These are phyloP conservation scores for Ceyx cyanopectus DNA, from an alignment of 2,113 vertebrate species.

Conservation along the genomic window DNA sequence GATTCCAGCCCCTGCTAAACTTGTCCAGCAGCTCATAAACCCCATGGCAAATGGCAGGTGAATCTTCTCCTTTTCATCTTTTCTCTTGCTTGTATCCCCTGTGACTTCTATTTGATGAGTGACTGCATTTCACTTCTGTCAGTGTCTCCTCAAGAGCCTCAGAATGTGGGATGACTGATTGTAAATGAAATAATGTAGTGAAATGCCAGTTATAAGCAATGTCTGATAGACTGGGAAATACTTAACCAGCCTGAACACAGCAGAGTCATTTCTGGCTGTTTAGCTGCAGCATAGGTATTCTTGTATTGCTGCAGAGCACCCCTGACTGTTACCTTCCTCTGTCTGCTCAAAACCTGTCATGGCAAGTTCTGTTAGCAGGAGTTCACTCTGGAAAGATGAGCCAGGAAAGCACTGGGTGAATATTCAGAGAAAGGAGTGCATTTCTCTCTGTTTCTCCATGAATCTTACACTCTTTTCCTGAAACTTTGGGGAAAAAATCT, in stretches of 20 bases:
- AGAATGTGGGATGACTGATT: fast-evolving
- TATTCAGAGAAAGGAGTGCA: background rate
- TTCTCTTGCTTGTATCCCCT: background rate
- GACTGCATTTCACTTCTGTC: background rate
- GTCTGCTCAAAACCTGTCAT: background rate
- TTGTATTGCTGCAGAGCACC: background rate
- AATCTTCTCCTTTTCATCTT: background rate
- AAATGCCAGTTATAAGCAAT: background rate
- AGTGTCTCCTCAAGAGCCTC: background rate
- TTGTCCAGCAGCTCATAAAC: background rate
- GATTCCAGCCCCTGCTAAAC: background rate
- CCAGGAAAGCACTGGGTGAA: background rate
- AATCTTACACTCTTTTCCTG: background rate
- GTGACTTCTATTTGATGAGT: background rate
- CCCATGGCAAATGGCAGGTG: background rate
- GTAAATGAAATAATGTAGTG: background rate
- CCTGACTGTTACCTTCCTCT: background rate
- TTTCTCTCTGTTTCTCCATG: background rate
- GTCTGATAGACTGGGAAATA: background rate
- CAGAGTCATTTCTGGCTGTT: background rate
- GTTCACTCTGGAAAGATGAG: background rate
- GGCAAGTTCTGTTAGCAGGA: background rate
- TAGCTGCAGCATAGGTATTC: background rate
- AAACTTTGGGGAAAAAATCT: background rate
- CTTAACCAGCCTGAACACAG: background rate